Conservation (phyloP, 2,113 vertebrate genomes). For the Apteryx mantelli region DNA sequence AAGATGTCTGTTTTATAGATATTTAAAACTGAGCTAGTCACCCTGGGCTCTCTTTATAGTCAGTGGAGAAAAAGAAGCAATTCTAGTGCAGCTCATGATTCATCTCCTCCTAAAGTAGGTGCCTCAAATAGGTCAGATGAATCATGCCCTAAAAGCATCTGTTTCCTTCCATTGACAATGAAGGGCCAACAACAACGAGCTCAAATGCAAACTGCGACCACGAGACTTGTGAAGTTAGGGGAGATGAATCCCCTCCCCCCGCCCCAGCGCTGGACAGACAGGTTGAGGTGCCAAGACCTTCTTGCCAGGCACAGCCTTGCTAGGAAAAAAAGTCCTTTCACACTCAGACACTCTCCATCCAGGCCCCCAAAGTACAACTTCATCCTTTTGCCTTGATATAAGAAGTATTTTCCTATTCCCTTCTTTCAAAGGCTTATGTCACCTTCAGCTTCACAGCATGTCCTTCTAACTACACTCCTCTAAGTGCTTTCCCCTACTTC, state of each 20-base stretch:
- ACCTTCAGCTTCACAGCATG: constrained; percentile 43
- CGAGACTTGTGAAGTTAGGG: background rate
- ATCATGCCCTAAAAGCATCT: constrained; percentile 44
- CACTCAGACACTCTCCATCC: background rate
- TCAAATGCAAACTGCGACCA: background rate
- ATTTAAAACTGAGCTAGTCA: background rate
- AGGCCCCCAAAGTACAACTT: background rate
- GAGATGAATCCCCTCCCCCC: background rate
- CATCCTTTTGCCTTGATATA: background rate
- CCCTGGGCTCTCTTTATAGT: background rate
- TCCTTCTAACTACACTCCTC: background rate
- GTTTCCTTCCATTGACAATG: constrained; percentile 10
- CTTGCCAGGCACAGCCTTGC: background rate
- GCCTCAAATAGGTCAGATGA: constrained; percentile 57
- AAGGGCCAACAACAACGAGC: background rate
- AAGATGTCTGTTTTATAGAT: background rate
- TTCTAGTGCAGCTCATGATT: constrained; percentile 39
- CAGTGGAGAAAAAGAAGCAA: background rate
- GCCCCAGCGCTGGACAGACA: background rate
- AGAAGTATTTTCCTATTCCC: background rate
- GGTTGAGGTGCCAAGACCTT: background rate
- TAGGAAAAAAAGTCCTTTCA: background rate
- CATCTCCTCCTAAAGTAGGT: constrained; percentile 37
- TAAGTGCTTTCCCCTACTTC: constrained; percentile 8
- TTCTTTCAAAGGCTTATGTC: background rate